Evolutionary conservation across 2,888 invertebrate species (phyloP).

Genomic region (Digitonthophagus gazella): DNA sequence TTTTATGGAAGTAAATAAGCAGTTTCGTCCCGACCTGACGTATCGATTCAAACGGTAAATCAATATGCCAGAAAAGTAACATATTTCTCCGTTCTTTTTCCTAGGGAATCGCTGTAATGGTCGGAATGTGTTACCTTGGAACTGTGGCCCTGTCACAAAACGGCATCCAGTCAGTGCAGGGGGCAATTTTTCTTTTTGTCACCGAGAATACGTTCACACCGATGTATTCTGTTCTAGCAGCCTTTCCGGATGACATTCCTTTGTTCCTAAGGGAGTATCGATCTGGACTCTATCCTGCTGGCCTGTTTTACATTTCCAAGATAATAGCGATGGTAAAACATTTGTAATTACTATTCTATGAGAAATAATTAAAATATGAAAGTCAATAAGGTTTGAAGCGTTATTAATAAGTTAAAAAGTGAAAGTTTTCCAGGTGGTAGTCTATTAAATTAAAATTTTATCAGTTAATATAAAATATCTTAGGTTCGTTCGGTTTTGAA

Average conservation of each 20-base stretch:
- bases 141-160: conserved; percentile 69
- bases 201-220: conserved; percentile 89
- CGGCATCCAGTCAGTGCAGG: conserved; percentile 86
- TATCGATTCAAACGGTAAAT: not conserved
- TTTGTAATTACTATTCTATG: not conserved
- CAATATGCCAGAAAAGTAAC: not conserved
- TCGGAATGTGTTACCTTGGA: conserved; percentile 83
- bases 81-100: not conserved
- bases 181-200: conserved; percentile 82
- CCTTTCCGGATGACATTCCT: conserved; percentile 79
- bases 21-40: not conserved
- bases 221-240: conserved; percentile 84
- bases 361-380: too few species aligned
- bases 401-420: too few species aligned
- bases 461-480: too few species aligned
- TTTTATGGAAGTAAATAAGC: not conserved
- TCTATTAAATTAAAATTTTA: too few species aligned
- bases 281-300: conserved; percentile 78
- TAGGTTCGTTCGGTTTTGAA: too few species aligned
- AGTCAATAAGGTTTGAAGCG: too few species aligned
- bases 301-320: conserved; percentile 77
- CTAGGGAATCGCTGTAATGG: conserved; percentile 69
- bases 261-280: conserved; percentile 77
- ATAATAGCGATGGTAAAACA: conserved; percentile 76
- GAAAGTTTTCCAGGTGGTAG: too few species aligned